Conservation (phyloP, 2,113 vertebrate species). For the Aplodontia rufa region DNA sequence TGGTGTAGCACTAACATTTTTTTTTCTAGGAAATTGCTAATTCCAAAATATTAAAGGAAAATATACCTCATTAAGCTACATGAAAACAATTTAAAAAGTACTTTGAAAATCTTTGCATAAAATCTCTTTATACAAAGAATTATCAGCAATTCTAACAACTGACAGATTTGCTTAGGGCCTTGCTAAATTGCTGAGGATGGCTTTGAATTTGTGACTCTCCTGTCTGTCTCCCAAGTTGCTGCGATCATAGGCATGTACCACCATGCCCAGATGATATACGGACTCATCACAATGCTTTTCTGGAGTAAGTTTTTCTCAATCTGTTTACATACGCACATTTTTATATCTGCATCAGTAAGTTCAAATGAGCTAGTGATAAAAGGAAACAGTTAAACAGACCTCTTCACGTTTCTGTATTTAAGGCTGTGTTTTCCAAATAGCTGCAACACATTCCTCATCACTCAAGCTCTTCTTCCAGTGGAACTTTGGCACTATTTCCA, state of each 20-base stretch:
- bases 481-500: background rate
- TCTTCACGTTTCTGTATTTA: background rate
- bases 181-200: too few relatives aligned
- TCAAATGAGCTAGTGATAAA: background rate
- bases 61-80: background rate
- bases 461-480: background rate
- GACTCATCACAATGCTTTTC: background rate
- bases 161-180: background rate
- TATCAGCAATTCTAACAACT: background rate
- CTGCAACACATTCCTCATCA: background rate
- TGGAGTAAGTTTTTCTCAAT: background rate
- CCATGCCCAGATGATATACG: too few relatives aligned
- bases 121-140: background rate
- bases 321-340: background rate
- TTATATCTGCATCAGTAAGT: background rate
- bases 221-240: too few relatives aligned
- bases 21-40: background rate
- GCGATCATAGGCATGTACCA: too few relatives aligned
- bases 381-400: background rate
- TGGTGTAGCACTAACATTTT: background rate
- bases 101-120: too few relatives aligned
- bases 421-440: background rate
- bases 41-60: slow-evolving; percentile 38
- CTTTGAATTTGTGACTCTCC: too few relatives aligned
- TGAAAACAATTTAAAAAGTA: slow-evolving; percentile 15